Percentiles rank a stretch among this genome's conserved stretches.
Conservation (phyloP, 2,113 vertebrate genomes). For the Chrysemys picta region DNA sequence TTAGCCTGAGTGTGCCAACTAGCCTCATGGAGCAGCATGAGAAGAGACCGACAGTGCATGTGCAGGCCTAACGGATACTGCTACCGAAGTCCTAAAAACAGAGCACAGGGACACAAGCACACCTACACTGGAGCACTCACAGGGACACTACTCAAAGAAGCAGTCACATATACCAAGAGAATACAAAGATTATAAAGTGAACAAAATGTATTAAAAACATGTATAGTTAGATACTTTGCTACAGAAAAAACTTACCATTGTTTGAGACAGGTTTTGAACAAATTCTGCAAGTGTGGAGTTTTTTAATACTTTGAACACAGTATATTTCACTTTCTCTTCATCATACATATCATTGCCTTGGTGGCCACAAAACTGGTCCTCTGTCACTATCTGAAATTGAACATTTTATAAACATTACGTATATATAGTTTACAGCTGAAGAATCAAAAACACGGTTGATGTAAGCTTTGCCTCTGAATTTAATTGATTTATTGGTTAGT, state of each 20-base stretch:
- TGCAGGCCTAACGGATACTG: too few relatives aligned
- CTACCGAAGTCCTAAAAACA: too few relatives aligned
- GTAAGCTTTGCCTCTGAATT: background rate
- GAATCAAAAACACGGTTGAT: fast-evolving
- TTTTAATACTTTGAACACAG: slow-evolving; percentile 98
- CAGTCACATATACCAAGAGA: background rate
- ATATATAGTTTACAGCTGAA: background rate
- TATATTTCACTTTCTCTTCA: slow-evolving; percentile 99
- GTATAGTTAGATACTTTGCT: background rate
- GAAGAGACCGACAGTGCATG: too few relatives aligned
- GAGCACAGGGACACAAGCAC: too few relatives aligned
- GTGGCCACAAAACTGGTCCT: slow-evolving; percentile 99
- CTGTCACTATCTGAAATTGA: slow-evolving; percentile 91
- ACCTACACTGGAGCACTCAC: too few relatives aligned
- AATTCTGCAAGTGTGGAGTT: slow-evolving; percentile 97
- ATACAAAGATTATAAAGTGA: background rate
- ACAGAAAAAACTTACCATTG: slow-evolving; percentile 88
- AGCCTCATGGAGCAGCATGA: too few relatives aligned
- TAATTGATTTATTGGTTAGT: background rate
- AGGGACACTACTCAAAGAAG: background rate
- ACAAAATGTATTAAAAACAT: background rate
- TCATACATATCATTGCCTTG: slow-evolving; percentile 99
- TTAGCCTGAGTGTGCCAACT: too few relatives aligned
- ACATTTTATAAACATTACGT: background rate
- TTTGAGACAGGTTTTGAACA: slow-evolving; percentile 98